phyloP scores from a whole-genome alignment of 2,888 invertebrate genomes.

The Rugalucina vietnamica region DNA sequence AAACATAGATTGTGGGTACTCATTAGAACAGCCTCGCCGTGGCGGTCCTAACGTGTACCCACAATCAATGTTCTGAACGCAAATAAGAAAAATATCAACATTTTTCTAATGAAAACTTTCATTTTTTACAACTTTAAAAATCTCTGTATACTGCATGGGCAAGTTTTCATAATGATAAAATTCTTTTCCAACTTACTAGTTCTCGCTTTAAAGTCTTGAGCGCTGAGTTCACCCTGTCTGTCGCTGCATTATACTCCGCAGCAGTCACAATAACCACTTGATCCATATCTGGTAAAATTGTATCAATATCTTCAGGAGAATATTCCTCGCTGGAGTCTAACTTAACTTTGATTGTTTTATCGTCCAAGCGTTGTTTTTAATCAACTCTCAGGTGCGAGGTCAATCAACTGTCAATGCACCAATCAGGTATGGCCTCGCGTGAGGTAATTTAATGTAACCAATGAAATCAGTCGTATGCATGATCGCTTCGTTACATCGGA shows the following conservation, averaged over 20 bases:
- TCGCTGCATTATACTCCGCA: conserved; percentile 64
- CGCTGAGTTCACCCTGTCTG: conserved; percentile 60
- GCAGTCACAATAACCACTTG: conserved; percentile 49
- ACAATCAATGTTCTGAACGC: no score
- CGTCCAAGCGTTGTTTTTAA: neutral
- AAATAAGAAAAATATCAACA: no score
- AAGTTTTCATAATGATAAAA: no score
- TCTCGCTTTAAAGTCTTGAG: conserved; percentile 57
- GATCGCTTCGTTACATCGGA: neutral
- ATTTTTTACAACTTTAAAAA: no score
- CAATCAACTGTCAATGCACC: neutral
- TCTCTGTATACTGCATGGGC: no score
- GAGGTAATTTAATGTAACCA: neutral
- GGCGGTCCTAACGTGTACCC: no score
- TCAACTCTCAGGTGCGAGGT: neutral
- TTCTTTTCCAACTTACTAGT: conserved; percentile 63
- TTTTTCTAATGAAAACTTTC: no score
- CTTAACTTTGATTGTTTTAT: neutral
- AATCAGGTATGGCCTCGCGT: neutral
- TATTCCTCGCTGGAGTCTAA: conserved; percentile 1
- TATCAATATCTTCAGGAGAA: neutral
- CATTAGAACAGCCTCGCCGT: no score
- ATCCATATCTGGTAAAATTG: conserved; percentile 34
- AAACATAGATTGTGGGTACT: no score
- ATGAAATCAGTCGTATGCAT: neutral